Evolutionary conservation across 2,888 invertebrate species (phyloP).

Genomic region (Craniophora ligustri): DNA sequence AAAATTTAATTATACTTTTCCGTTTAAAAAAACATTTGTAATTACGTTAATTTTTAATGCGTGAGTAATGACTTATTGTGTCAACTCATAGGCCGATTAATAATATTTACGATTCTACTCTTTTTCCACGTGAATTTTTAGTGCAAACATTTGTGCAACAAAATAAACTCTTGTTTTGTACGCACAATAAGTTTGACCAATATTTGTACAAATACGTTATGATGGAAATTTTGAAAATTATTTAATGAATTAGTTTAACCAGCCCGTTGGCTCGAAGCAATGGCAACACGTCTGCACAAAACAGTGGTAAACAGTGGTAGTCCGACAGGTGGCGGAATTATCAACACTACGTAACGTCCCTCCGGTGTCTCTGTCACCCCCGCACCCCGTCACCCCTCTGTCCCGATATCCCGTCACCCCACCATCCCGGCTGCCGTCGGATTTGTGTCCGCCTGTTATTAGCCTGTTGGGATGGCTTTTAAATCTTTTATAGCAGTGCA

Average conservation of each 20-base stretch:
- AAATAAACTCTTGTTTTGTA: too few relatives aligned
- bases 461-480: constrained; percentile 48
- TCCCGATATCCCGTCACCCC: not conserved
- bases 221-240: too few relatives aligned
- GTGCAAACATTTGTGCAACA: too few relatives aligned
- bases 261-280: constrained; percentile 2
- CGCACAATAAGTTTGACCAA: too few relatives aligned
- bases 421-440: constrained; percentile 14
- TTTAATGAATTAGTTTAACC: not conserved
- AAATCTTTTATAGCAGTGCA: constrained; percentile 34
- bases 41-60: too few relatives aligned
- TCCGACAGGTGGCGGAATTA: constrained; percentile 2
- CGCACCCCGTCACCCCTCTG: not conserved
- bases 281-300: not conserved
- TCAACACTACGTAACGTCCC: constrained; percentile 6
- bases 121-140: too few relatives aligned
- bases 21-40: too few relatives aligned
- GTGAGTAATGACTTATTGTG: too few relatives aligned
- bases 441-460: constrained; percentile 49
- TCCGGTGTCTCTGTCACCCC: constrained; percentile 2
- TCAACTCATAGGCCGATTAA: too few relatives aligned
- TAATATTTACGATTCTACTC: too few relatives aligned
- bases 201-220: too few relatives aligned
- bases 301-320: not conserved
- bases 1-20: too few relatives aligned